These are phyloP conservation scores for Drosophila sp. DNA, from an alignment of 1,140 invertebrate species.

Conservation along the genomic window DNA sequence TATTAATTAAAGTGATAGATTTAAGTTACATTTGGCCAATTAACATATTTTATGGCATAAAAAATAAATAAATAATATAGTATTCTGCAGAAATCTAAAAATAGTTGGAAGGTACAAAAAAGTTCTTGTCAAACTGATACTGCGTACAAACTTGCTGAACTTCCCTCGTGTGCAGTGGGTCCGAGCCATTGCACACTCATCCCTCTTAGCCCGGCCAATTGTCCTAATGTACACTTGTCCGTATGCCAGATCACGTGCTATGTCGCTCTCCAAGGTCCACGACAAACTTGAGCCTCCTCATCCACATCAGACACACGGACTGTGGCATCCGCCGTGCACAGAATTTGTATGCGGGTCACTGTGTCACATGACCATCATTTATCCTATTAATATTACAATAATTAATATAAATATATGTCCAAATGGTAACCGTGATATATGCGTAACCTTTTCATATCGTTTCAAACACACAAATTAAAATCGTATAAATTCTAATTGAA, in stretches of 20 bases:
- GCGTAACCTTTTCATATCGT: not conserved
- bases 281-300: slow-evolving; percentile 37
- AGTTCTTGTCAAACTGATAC: too few relatives aligned
- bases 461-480: too few relatives aligned
- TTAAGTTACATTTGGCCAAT: too few relatives aligned
- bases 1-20: too few relatives aligned
- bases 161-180: not conserved
- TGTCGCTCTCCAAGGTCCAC: slow-evolving; percentile 21
- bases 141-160: not conserved
- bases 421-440: not conserved
- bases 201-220: not conserved
- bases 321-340: not conserved
- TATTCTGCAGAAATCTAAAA: too few relatives aligned
- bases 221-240: slow-evolving; percentile 5
- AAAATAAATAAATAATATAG: too few relatives aligned
- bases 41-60: too few relatives aligned
- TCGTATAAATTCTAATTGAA: too few relatives aligned
- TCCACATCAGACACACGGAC: slow-evolving; percentile 6
- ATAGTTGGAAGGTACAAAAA: too few relatives aligned
- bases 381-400: not conserved
- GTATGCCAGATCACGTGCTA: slow-evolving; percentile 41
- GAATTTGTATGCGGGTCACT: not conserved
- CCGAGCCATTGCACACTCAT: not conserved
- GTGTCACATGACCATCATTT: not conserved
- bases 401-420: not conserved